Evolutionary conservation across 2,113 vertebrate species (phyloP).

Genomic region (Crotalus horridus): DNA sequence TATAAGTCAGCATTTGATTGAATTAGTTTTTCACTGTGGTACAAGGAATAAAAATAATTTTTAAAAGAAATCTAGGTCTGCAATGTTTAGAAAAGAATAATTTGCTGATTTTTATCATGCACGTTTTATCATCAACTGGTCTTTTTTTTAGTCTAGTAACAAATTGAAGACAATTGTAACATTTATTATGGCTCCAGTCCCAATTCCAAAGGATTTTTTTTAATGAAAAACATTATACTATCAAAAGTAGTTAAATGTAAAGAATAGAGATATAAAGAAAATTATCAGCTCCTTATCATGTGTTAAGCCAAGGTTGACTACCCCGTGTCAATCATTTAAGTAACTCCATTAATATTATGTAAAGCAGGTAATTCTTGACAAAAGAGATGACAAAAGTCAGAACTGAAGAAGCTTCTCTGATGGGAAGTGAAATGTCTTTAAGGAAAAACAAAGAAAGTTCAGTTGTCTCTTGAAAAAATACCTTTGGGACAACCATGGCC

Average conservation of each 20-base stretch:
- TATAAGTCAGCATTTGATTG: constrained; percentile 39
- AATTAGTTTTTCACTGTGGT: constrained; percentile 32
- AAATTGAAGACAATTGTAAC: not conserved
- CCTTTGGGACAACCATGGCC: too few relatives aligned
- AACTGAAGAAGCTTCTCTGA: too few relatives aligned
- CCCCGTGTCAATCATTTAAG: not conserved
- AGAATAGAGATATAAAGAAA: not conserved
- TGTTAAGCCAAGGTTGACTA: too few relatives aligned
- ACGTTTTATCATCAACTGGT: constrained; percentile 20
- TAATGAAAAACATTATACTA: not conserved
- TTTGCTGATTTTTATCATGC: constrained; percentile 9
- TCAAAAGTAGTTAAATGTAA: not conserved
- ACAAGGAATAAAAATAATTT: constrained; percentile 21
- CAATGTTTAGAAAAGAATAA: constrained; percentile 21
- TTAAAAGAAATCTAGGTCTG: not conserved
- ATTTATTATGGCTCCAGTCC: not conserved
- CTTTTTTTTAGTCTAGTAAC: constrained; percentile 13
- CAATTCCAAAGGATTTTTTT: not conserved
- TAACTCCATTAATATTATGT: not conserved
- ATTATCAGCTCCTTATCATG: not conserved
- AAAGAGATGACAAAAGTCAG: too few relatives aligned
- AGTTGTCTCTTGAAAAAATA: too few relatives aligned
- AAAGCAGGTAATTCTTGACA: not conserved
- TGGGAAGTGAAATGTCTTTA: too few relatives aligned
- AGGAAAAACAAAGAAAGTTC: too few relatives aligned